phyloP scores from a whole-genome alignment of 1,140 invertebrate genomes.

The Drosophila subpulchrella region DNA sequence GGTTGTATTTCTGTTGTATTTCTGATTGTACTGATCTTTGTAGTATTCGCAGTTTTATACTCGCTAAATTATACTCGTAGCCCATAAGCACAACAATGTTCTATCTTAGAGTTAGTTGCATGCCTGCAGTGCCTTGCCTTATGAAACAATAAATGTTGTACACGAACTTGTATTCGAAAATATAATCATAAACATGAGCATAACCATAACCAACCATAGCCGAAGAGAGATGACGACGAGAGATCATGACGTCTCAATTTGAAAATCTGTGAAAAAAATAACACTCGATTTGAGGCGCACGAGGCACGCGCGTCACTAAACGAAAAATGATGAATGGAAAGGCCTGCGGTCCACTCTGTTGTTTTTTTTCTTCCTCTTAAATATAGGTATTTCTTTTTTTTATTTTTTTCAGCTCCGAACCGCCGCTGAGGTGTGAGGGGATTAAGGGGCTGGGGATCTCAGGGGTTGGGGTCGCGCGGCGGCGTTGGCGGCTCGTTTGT shows the following conservation, averaged over 20 bases:
- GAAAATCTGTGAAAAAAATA: conserved; percentile 70
- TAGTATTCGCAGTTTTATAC: conserved; percentile 68
- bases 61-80: conserved; percentile 44
- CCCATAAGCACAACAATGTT: conserved; percentile 35
- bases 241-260: conserved; percentile 78
- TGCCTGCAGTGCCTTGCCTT: conserved; percentile 74
- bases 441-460: conserved; percentile 14
- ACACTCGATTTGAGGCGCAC: conserved; percentile 70
- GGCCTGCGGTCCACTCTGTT: conserved; percentile 57
- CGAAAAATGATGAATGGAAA: conserved; percentile 78
- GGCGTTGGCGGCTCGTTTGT: conserved; percentile 75
- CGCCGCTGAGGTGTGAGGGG: conserved; percentile 34
- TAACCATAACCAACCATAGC: conserved; percentile 23
- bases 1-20: conserved; percentile 65
- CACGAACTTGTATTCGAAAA: conserved; percentile 32
- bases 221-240: conserved; percentile 20
- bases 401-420: conserved; percentile 8
- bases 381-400: conserved; percentile 23
- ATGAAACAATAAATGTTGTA: conserved; percentile 74
- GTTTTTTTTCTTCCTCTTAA: conserved; percentile 9
- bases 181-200: background rate
- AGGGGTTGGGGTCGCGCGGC: conserved; percentile 45
- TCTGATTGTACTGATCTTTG: conserved; percentile 69
- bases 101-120: conserved; percentile 38
- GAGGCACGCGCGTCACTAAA: conserved; percentile 81